Percentiles rank a stretch among this genome's conserved stretches.
These are phyloP conservation scores for Nyctereutes procyonoides DNA, from an alignment of 2,113 vertebrate species.

Conservation along the genomic window DNA sequence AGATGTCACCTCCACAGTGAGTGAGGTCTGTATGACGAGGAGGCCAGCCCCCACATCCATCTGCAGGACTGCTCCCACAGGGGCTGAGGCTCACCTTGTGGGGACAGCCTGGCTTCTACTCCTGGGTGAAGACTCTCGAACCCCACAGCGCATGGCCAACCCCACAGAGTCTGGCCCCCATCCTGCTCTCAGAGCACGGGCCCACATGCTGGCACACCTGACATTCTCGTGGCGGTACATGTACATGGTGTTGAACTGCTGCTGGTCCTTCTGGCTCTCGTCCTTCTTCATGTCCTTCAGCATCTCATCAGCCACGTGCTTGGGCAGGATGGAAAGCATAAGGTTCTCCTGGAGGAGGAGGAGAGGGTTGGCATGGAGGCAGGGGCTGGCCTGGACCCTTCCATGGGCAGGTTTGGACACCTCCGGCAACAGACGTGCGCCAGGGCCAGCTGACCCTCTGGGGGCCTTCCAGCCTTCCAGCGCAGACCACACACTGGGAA, in stretches of 20 bases:
- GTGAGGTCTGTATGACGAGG: accelerated
- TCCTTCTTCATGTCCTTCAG: slow-evolving; percentile 97
- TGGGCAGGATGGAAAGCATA: slow-evolving; percentile 96
- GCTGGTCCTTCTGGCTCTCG: slow-evolving; percentile 93
- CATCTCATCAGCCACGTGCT: slow-evolving; percentile 98
- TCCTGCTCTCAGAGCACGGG: accelerated
- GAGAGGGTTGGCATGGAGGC: neutral
- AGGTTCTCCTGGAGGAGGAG: slow-evolving; percentile 91
- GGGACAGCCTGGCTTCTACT: neutral
- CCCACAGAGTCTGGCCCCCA: accelerated
- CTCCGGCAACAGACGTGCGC: accelerated
- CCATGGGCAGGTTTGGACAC: too few species aligned
- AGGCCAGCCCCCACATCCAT: accelerated
- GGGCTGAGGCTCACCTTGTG: accelerated
- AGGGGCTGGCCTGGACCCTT: too few species aligned
- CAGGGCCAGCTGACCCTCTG: neutral
- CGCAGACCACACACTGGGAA: accelerated
- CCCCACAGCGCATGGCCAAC: accelerated
- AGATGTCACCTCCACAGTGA: neutral
- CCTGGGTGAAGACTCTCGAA: neutral
- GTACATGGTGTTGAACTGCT: slow-evolving; percentile 99
- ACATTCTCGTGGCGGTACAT: slow-evolving; percentile 99
- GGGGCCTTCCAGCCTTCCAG: neutral
- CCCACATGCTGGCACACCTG: slow-evolving; percentile 85
- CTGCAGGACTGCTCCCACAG: accelerated